Conservation (phyloP, 35 echinoderm and acorn worm species). For the Hemicentrotus pulcherrimus region DNA sequence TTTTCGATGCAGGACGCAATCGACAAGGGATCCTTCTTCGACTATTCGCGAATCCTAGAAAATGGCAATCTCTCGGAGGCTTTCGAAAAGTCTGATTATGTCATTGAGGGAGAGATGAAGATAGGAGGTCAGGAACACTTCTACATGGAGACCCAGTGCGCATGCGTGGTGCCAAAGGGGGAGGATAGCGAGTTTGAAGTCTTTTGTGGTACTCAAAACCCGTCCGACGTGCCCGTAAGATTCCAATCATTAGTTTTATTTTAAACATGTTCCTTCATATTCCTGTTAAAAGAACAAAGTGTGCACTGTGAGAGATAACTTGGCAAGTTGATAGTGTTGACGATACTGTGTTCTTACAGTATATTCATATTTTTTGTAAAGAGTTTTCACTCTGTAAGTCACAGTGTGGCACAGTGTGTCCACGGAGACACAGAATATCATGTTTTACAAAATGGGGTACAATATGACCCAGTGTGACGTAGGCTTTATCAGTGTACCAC, state of each 20-base stretch:
- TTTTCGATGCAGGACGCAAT: conserved; percentile 74
- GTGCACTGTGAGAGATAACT: too few relatives aligned
- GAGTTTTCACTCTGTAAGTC: too few relatives aligned
- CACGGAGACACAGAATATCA: too few relatives aligned
- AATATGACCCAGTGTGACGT: too few relatives aligned
- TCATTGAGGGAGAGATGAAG: conserved; percentile 78
- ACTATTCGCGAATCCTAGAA: conserved; percentile 1
- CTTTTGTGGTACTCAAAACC: conserved; percentile 70
- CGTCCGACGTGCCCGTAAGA: conserved; percentile 57
- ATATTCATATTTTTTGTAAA: too few relatives aligned
- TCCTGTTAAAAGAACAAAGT: too few relatives aligned
- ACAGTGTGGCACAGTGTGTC: too few relatives aligned
- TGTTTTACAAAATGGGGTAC: too few relatives aligned
- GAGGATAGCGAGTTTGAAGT: conserved; percentile 84
- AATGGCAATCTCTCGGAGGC: conserved; percentile 62
- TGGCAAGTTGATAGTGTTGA: too few relatives aligned
- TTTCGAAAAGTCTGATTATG: conserved; percentile 67
- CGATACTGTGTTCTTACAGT: too few relatives aligned
- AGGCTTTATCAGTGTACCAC: too few relatives aligned
- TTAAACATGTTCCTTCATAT: too few relatives aligned
- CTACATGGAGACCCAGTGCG: conserved; percentile 83
- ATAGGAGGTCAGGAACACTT: conserved; percentile 93
- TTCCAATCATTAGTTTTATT: not conserved
- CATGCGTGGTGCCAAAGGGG: conserved; percentile 70
- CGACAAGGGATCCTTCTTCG: conserved; percentile 62